These are phyloP conservation scores for Drosophila guanche DNA, from an alignment of 1,140 invertebrate genomes.

Conservation along the genomic window DNA sequence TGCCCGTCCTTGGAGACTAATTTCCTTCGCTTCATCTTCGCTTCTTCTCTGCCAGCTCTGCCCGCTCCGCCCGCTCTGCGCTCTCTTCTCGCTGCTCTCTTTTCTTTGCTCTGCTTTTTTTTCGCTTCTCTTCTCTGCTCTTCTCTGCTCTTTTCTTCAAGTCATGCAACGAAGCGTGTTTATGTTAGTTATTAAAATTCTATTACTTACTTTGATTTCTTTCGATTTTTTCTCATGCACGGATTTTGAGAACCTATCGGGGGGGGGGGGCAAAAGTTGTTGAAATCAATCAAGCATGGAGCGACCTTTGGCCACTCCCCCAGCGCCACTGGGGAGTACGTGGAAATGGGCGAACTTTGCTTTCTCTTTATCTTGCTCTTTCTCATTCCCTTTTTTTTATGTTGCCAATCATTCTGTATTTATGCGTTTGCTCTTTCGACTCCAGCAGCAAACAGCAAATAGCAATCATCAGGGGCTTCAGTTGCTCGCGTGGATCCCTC, in stretches of 20 bases:
- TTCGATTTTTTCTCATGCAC: too few relatives aligned
- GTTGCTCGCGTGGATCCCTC: not conserved
- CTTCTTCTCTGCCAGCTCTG: not conserved
- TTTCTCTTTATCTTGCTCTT: constrained; percentile 30
- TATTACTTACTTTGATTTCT: constrained; percentile 71
- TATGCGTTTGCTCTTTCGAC: constrained; percentile 71
- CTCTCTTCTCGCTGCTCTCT: not conserved
- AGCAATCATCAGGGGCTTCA: too few relatives aligned
- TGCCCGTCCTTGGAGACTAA: constrained; percentile 5
- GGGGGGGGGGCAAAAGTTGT: constrained; percentile 47
- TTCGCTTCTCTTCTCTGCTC: not conserved
- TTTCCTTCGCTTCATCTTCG: not conserved
- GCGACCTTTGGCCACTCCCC: constrained; percentile 20
- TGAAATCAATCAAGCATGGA: constrained; percentile 73
- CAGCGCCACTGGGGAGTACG: constrained; percentile 24
- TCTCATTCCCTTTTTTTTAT: constrained; percentile 56
- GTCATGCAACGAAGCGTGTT: constrained; percentile 54
- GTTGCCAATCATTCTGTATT: constrained; percentile 77
- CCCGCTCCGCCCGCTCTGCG: not conserved
- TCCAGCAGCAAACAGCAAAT: constrained; percentile 23
- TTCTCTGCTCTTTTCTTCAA: constrained; percentile 37
- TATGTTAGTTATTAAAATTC: constrained; percentile 77
- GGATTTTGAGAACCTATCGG: not conserved
- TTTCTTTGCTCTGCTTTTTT: not conserved
- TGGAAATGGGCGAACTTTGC: constrained; percentile 44